phyloP scores from a whole-genome alignment of 2,113 vertebrate genomes.

The Catagonus wagneri region DNA sequence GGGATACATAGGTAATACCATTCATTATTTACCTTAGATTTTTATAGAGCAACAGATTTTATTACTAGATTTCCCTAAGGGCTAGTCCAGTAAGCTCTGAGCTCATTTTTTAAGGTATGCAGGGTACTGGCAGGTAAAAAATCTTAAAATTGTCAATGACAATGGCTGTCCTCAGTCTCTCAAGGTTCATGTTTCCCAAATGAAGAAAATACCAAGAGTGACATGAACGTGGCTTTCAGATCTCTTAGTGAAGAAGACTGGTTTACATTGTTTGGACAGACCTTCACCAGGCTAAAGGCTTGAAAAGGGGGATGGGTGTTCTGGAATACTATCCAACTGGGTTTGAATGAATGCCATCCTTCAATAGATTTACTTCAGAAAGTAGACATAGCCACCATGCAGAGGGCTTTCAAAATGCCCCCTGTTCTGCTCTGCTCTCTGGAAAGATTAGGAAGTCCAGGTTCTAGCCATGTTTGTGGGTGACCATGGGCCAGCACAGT shows the following conservation, averaged over 20 bases:
- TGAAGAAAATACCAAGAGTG: not conserved
- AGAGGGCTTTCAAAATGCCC: not conserved
- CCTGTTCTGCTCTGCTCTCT: not conserved
- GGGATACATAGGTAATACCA: not conserved
- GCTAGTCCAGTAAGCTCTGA: not conserved
- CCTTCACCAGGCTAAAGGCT: not conserved
- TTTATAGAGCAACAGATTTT: not conserved
- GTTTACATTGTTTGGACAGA: not conserved
- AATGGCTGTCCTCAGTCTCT: not conserved
- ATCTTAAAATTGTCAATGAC: not conserved
- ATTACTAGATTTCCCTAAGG: not conserved
- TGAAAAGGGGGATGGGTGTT: not conserved
- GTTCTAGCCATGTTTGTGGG: rapidly evolving
- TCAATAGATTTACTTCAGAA: not conserved
- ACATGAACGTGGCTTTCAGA: not conserved
- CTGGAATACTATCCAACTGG: not conserved
- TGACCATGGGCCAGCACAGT: not conserved
- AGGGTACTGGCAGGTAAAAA: not conserved
- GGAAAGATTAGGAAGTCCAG: no score
- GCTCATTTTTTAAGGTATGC: not conserved
- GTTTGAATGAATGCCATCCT: no score
- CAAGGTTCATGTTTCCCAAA: not conserved
- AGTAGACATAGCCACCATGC: rapidly evolving
- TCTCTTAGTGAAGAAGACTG: not conserved
- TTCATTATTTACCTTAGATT: not conserved